A percentile compares a stretch with the other conserved stretches of the same genome.
Evolutionary conservation across 2,113 vertebrate species (phyloP).

Genomic region (Numida meleagris): DNA sequence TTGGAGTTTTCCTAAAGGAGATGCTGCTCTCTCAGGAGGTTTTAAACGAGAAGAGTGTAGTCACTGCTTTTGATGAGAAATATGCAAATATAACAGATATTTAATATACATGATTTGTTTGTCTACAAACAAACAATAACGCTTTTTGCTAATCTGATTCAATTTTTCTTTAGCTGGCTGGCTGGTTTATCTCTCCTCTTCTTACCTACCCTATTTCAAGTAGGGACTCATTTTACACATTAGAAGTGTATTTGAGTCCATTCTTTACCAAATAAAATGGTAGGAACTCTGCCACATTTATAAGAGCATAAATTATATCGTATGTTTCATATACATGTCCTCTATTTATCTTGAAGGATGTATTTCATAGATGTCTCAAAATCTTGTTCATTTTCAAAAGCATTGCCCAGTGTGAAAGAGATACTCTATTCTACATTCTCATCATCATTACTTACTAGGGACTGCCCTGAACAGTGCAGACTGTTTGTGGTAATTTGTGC

Average conservation of each 20-base stretch:
- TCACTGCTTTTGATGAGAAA: not conserved
- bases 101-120: not conserved
- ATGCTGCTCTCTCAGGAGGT: not conserved
- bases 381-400: not conserved
- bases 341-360: not conserved
- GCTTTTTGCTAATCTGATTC: not conserved
- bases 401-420: not conserved
- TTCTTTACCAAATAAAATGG: not conserved
- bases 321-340: not conserved
- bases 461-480: not conserved
- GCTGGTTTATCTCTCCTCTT: not conserved
- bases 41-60: not conserved
- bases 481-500: not conserved
- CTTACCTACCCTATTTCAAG: not conserved
- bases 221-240: not conserved
- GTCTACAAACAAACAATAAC: rapidly evolving
- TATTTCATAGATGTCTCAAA: not conserved
- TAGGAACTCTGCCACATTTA: not conserved
- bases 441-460: not conserved
- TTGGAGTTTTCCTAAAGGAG: not conserved
- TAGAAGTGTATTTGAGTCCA: not conserved
- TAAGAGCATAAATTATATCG: not conserved
- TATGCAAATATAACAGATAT: not conserved
- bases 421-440: not conserved
- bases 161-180: not conserved